These are phyloP conservation scores for Euclidia mi DNA, from an alignment of 2,888 invertebrate species.

Conservation along the genomic window DNA sequence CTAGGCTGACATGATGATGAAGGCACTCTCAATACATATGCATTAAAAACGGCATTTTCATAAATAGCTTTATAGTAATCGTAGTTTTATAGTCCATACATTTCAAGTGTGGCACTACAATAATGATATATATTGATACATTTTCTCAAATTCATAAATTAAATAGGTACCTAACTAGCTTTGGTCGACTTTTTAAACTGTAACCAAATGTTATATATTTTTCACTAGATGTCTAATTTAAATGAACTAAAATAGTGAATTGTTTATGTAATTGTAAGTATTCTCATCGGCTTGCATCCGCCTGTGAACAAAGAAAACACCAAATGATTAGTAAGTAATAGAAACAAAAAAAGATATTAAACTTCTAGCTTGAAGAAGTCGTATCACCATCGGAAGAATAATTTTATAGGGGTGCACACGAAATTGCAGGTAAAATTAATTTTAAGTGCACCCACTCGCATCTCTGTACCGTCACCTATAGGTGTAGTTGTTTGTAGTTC, in stretches of 20 bases:
- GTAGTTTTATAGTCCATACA: constrained; percentile 31
- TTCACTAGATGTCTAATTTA: constrained; percentile 47
- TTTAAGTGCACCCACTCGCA: too few species aligned
- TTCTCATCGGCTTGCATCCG: constrained; percentile 66
- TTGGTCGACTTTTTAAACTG: constrained; percentile 69
- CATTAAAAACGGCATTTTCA: too few species aligned
- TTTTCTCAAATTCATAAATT: constrained; percentile 48
- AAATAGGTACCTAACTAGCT: constrained; percentile 70
- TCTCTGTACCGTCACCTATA: too few species aligned
- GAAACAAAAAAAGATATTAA: constrained; percentile 6
- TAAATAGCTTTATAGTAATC: neutral
- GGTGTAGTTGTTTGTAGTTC: too few species aligned
- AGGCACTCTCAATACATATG: too few species aligned
- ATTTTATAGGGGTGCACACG: too few species aligned
- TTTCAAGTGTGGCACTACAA: constrained; percentile 37
- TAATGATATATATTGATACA: constrained; percentile 19
- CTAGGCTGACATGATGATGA: too few species aligned
- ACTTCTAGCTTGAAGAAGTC: neutral
- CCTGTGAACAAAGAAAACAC: constrained; percentile 59
- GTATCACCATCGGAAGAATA: too few species aligned
- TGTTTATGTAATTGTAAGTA: constrained; percentile 20
- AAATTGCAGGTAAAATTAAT: too few species aligned
- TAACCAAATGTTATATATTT: constrained; percentile 51
- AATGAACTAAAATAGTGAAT: constrained; percentile 14
- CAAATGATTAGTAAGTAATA: neutral